Base-by-base conservation (phyloP, 2,113 vertebrate species). In the Anarrhichthys ocellatus region DNA sequence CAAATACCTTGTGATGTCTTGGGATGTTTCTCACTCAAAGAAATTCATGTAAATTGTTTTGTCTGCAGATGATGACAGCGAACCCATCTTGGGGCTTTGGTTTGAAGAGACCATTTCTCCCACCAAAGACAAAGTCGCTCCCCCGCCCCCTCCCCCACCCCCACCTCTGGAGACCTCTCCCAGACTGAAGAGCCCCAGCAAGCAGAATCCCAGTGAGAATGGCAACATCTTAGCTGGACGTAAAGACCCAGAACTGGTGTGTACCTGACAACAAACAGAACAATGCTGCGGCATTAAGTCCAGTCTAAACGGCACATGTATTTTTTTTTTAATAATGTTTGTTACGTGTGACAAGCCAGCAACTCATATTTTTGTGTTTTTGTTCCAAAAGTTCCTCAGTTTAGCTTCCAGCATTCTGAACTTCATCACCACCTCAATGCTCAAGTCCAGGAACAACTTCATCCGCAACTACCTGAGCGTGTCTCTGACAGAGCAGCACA, bases 91-190 rank as follows among this genome's bases (percentile, higher is more conserved):
- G 50, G 98, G 98, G n/a, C 97, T 99, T 0, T 99, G 98, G 98
- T 99, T 99, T 91, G 98, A 99, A 88, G 98, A 99, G 94, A 99
- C 98, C 54, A 99, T 99, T 94, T 99, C 98, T 40, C 98, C 98
- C 20, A 97, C 96, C 90, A 99, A 99, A 88, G 98, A 99, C 90
- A 99, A 99, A 83, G 96, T 96, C 78, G 97, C 96, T 0, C 97
- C 98, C 0, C 98, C 97, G 0, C 97, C 98, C 0, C 97, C 97
- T 0, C 98, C 97, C 0, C 98, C 97, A 0, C 97, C 97, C 0
- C 98, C 98, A 1, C 98, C 98, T 0, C 69, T 99, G 87, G 98
- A 99, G 91, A 98, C 97, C 14, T 98, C 97, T 0, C 98, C 97
- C 0, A 93, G 97, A 66, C 95, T 98, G 48, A 99, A 99, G 86